These are phyloP conservation scores for Macroramphosus scolopax DNA, from an alignment of 2,797 vertebrate species.

Conservation along the genomic window DNA sequence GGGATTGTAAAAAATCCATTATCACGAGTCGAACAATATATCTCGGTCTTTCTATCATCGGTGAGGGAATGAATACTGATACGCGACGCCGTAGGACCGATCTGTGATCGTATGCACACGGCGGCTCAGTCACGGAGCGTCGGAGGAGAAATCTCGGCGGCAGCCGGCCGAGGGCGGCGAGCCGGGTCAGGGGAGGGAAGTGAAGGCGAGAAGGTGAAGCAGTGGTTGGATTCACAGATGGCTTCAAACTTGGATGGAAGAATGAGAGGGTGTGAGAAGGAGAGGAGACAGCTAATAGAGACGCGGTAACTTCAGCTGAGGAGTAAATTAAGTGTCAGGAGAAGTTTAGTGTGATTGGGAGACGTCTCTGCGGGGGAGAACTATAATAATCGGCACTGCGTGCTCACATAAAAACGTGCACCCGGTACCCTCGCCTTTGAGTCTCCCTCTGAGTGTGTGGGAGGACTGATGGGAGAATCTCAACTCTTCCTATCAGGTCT, in stretches of 20 bases:
- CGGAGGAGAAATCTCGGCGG: slow-evolving; percentile 28
- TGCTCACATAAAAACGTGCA: slow-evolving; percentile 29
- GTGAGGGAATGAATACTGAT: not conserved
- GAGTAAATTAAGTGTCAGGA: slow-evolving; percentile 49
- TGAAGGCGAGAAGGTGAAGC: slow-evolving; percentile 16
- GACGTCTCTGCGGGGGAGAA: slow-evolving; percentile 42
- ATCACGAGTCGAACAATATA: no score
- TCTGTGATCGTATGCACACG: not conserved
- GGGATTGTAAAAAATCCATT: no score
- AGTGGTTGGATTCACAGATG: slow-evolving; percentile 43
- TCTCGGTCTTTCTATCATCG: not conserved
- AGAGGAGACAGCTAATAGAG: slow-evolving; percentile 31
- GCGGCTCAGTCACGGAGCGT: slow-evolving; percentile 26
- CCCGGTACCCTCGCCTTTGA: slow-evolving; percentile 46
- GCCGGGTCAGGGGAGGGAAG: slow-evolving; percentile 42
- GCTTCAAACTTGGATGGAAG: slow-evolving; percentile 38
- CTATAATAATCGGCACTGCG: slow-evolving; percentile 23
- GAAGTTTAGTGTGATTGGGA: slow-evolving; percentile 52
- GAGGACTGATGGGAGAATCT: slow-evolving; percentile 55
- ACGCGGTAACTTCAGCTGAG: slow-evolving; percentile 33
- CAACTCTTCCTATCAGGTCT: slow-evolving; percentile 69
- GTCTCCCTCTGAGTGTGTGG: slow-evolving; percentile 43
- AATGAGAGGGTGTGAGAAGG: slow-evolving; percentile 7
- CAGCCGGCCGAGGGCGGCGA: slow-evolving; percentile 30
- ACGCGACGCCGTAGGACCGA: no score